Evolutionary conservation across 2,888 invertebrate genomes (phyloP).

Genomic region (Tanaodytes sp.): DNA sequence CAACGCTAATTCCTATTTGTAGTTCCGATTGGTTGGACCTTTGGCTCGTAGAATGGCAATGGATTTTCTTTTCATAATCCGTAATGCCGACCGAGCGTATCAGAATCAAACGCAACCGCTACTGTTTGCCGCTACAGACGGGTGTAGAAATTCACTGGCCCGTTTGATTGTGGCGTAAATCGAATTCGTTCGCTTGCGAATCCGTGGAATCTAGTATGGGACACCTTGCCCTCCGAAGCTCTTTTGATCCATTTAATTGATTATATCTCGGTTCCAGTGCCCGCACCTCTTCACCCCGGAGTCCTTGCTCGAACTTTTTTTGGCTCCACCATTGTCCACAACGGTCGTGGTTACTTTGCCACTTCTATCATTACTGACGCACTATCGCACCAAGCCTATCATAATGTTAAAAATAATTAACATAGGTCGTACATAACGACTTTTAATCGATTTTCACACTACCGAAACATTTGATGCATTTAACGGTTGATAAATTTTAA

Average conservation of each 20-base stretch:
- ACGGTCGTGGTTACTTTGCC: slow-evolving; percentile 42
- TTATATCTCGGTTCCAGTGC: slow-evolving; percentile 54
- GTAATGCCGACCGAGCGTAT: slow-evolving; percentile 54
- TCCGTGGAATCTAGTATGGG: slow-evolving; percentile 53
- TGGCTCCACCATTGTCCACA: slow-evolving; percentile 33
- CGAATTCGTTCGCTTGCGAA: slow-evolving; percentile 55
- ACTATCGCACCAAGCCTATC: too few relatives aligned
- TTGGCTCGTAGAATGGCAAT: slow-evolving; percentile 57
- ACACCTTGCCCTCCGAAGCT: slow-evolving; percentile 55
- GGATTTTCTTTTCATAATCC: slow-evolving; percentile 68
- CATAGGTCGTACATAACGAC: too few relatives aligned
- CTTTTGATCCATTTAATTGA: slow-evolving; percentile 60
- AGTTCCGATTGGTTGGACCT: slow-evolving; percentile 65
- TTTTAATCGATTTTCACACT: slow-evolving; percentile 6
- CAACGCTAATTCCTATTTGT: slow-evolving; percentile 71
- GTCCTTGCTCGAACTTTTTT: slow-evolving; percentile 9
- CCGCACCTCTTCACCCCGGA: background rate
- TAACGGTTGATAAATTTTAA: background rate
- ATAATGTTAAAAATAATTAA: slow-evolving; percentile 33
- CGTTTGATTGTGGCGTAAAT: slow-evolving; percentile 58
- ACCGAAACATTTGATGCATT: background rate
- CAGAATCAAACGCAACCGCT: slow-evolving; percentile 47
- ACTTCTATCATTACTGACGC: slow-evolving; percentile 11
- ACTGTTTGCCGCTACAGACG: slow-evolving; percentile 48
- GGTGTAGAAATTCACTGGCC: slow-evolving; percentile 52